These are phyloP conservation scores for Enchytraeus crypticus DNA, from an alignment of 2,888 invertebrate genomes.

Conservation along the genomic window DNA sequence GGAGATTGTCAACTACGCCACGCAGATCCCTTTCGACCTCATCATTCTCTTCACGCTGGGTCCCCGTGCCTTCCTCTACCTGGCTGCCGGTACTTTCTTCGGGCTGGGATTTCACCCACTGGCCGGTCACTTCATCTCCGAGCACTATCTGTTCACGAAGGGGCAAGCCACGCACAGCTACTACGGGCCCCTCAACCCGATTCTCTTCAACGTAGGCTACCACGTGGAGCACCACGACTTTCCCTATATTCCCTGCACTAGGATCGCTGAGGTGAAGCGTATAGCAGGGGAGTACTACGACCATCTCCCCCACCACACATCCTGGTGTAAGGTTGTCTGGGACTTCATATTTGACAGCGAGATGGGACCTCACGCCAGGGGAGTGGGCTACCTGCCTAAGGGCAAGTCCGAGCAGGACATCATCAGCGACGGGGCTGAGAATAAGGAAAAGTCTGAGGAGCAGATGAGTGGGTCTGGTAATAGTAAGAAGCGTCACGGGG, in stretches of 20 bases:
- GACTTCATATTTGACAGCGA: slow-evolving; percentile 90
- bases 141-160: slow-evolving; percentile 45
- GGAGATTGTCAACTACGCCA: slow-evolving; percentile 39
- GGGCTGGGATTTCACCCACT: slow-evolving; percentile 45
- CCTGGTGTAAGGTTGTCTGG: slow-evolving; percentile 84
- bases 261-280: slow-evolving; percentile 42
- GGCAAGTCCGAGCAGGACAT: slow-evolving; percentile 12
- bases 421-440: background rate
- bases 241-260: slow-evolving; percentile 46
- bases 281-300: slow-evolving; percentile 86
- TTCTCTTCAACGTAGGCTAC: slow-evolving; percentile 47
- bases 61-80: slow-evolving; percentile 37
- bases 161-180: slow-evolving; percentile 46
- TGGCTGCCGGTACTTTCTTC: slow-evolving; percentile 39
- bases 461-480: background rate
- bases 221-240: slow-evolving; percentile 49
- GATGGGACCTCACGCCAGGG: slow-evolving; percentile 89
- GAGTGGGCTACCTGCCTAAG: slow-evolving; percentile 35
- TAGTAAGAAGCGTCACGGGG: background rate
- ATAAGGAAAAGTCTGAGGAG: background rate
- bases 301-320: slow-evolving; percentile 80
- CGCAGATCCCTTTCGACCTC: slow-evolving; percentile 36
- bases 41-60: slow-evolving; percentile 36
- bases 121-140: slow-evolving; percentile 47
- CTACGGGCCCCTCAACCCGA: slow-evolving; percentile 47